Evolutionary conservation across 2,113 vertebrate species (phyloP).

Genomic region (Clinocottus analis): DNA sequence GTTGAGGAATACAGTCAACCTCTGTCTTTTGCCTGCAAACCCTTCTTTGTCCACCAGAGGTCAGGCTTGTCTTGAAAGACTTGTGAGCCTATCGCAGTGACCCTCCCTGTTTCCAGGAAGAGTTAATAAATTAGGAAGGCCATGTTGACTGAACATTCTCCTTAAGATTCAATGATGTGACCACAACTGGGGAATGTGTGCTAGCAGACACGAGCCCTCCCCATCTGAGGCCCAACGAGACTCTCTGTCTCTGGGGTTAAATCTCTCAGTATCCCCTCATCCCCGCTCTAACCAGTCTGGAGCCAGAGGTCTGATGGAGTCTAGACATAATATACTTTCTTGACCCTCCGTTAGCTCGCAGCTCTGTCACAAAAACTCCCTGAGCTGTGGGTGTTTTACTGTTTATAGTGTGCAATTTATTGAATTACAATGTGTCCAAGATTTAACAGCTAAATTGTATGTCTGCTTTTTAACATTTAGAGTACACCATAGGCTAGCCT

Average conservation of each 20-base stretch:
- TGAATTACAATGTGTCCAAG: conserved; percentile 31
- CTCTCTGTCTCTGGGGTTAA: conserved; percentile 75
- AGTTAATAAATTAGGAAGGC: conserved; percentile 45
- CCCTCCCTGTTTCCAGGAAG: conserved; percentile 9
- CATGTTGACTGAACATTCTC: conserved; percentile 34
- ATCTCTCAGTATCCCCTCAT: conserved; percentile 73
- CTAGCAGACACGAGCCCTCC: conserved; percentile 56
- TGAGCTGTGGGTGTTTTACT: conserved; percentile 48
- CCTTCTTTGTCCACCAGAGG: conserved; percentile 68
- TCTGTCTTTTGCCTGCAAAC: background rate
- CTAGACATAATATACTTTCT: conserved; percentile 72
- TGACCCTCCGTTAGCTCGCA: conserved; percentile 51
- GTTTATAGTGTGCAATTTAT: conserved; percentile 30
- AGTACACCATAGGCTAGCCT: background rate
- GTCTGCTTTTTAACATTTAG: conserved; percentile 7
- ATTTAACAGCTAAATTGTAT: conserved; percentile 3
- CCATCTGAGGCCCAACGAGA: conserved; percentile 69
- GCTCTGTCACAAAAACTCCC: conserved; percentile 35
- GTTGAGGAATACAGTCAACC: background rate
- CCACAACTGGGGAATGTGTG: conserved; percentile 63
- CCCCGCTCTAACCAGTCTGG: conserved; percentile 71
- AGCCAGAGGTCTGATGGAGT: conserved; percentile 73
- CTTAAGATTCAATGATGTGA: conserved; percentile 43
- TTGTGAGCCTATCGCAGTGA: background rate
- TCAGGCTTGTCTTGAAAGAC: conserved; percentile 60